A percentile compares a stretch with the other conserved stretches of the same genome.
phyloP scores from a whole-genome alignment of 2,888 invertebrate species.

The Tinea pellionella region DNA sequence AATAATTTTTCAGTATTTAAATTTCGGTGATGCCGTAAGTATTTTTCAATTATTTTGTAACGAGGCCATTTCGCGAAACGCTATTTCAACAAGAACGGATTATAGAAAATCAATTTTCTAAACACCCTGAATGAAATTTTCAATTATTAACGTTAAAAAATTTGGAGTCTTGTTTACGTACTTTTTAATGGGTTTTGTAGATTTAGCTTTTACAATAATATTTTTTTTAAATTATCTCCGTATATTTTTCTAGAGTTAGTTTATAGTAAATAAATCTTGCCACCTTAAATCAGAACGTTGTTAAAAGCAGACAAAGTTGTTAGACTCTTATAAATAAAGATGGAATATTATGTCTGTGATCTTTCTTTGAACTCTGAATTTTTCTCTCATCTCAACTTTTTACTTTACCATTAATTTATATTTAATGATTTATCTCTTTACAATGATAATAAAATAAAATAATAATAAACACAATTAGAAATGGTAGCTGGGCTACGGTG shows the following conservation, averaged over 20 bases:
- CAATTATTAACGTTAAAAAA: neutral
- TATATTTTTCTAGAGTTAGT: neutral
- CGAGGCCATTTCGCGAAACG: too few relatives aligned
- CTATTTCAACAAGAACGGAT: neutral
- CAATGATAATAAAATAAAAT: too few relatives aligned
- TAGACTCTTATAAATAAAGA: constrained; percentile 2
- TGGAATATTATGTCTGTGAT: neutral
- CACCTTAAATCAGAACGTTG: neutral
- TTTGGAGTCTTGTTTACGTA: neutral
- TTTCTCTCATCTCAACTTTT: neutral
- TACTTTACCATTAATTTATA: too few relatives aligned
- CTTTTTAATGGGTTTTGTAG: neutral
- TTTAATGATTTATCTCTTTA: too few relatives aligned
- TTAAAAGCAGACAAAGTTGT: neutral
- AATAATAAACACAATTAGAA: too few relatives aligned
- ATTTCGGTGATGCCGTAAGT: neutral
- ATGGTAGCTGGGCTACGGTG: too few relatives aligned
- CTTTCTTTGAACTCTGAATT: neutral
- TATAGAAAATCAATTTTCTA: neutral
- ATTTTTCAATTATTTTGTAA: neutral
- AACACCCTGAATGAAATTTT: neutral
- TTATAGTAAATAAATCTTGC: neutral
- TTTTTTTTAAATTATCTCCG: too few relatives aligned
- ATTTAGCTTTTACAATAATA: too few relatives aligned
- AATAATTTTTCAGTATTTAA: neutral